Evolutionary conservation across 2,888 invertebrate genomes (phyloP).

Genomic region (Glyphotaelius pellucidus): DNA sequence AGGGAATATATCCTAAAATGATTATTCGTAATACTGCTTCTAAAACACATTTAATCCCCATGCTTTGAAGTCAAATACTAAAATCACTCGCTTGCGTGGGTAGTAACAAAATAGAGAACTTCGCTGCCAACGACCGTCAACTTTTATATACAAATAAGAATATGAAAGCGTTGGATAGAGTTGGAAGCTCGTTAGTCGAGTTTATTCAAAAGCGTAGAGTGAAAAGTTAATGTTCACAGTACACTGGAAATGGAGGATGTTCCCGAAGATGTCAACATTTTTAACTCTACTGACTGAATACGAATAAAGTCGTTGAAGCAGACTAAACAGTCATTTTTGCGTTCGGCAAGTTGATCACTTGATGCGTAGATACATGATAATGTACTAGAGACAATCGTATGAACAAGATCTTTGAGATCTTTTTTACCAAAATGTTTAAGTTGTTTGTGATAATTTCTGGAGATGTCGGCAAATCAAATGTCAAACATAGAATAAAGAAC

Average conservation of each 20-base stretch:
- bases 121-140: not conserved
- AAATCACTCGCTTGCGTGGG: not conserved
- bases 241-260: not conserved
- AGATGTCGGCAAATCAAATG: too few relatives aligned
- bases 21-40: too few relatives aligned
- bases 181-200: not conserved
- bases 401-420: too few relatives aligned
- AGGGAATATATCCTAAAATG: too few relatives aligned
- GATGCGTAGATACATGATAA: too few relatives aligned
- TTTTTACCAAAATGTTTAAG: too few relatives aligned
- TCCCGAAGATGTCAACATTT: not conserved
- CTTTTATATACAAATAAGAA: not conserved
- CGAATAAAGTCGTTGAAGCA: not conserved
- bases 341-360: too few relatives aligned
- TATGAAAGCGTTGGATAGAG: not conserved
- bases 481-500: too few relatives aligned
- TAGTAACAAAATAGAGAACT: not conserved
- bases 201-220: not conserved
- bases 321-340: not conserved
- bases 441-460: too few relatives aligned
- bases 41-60: too few relatives aligned
- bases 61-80: not conserved
- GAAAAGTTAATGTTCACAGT: not conserved
- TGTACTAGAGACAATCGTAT: too few relatives aligned
- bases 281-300: not conserved